Conservation (phyloP, 2,888 invertebrate genomes). For the Eutolmus rufibarbis region DNA sequence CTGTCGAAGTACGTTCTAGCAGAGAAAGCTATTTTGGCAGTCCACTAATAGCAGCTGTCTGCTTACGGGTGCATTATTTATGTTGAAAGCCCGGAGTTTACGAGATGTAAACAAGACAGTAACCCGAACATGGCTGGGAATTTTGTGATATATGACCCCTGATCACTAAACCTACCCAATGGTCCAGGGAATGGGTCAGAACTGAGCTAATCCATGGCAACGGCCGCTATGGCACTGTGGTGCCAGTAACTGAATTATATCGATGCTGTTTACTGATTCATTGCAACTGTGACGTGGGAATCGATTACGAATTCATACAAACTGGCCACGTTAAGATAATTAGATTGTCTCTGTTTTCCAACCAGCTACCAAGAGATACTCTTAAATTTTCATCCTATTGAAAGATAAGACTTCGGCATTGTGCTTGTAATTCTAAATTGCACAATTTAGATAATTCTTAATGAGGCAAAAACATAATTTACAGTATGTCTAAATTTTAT, state of each 20-base stretch:
- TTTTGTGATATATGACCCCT: background rate
- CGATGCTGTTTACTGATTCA: background rate
- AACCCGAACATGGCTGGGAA: background rate
- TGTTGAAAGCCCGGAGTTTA: background rate
- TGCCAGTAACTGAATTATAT: background rate
- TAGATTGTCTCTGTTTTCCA: background rate
- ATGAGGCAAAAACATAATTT: no score
- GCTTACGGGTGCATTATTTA: background rate
- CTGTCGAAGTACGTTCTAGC: background rate
- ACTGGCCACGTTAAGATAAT: background rate
- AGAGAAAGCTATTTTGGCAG: background rate
- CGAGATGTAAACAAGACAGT: background rate
- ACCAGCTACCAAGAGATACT: background rate
- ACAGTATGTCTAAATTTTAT: no score
- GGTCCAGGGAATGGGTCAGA: background rate
- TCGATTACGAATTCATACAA: slow-evolving; percentile 5
- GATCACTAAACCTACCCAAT: background rate
- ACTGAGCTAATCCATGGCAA: background rate
- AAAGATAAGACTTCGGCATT: background rate
- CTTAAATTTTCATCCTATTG: background rate
- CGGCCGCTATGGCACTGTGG: background rate
- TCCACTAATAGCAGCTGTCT: background rate
- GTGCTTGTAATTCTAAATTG: background rate
- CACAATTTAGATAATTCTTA: no score
- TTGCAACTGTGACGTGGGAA: background rate